Evolutionary conservation across 2,888 invertebrate genomes (phyloP).

Genomic region (Agriotes lineatus): DNA sequence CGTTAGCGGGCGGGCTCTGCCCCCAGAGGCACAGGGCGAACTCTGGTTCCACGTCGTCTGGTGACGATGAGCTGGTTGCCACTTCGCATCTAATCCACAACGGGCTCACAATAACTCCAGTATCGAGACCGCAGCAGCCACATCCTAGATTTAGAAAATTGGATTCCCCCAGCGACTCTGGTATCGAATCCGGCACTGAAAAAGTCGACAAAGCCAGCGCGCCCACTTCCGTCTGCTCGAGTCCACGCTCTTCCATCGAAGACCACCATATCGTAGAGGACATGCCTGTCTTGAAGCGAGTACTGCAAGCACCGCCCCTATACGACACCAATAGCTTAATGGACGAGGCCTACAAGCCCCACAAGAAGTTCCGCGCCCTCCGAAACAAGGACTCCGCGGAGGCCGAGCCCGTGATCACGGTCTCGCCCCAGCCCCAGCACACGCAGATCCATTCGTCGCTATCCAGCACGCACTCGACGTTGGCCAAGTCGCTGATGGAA

Average conservation of each 20-base stretch:
- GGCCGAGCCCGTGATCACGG: constrained; percentile 74
- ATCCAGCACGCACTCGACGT: constrained; percentile 89
- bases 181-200: constrained; percentile 93
- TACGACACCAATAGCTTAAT: constrained; percentile 91
- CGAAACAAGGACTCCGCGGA: constrained; percentile 83
- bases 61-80: constrained; percentile 83
- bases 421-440: constrained; percentile 62
- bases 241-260: constrained; percentile 75
- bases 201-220: constrained; percentile 80
- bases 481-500: constrained; percentile 91
- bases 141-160: constrained; percentile 80
- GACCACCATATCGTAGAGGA: constrained; percentile 85
- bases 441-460: constrained; percentile 71
- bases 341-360: constrained; percentile 96
- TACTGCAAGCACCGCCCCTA: constrained; percentile 91
- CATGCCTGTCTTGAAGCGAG: constrained; percentile 94
- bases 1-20: constrained; percentile 79
- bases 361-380: constrained; percentile 93
- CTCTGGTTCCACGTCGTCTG: constrained; percentile 79
- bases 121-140: constrained; percentile 64
- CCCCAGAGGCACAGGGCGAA: constrained; percentile 82
- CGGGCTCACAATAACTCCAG: constrained; percentile 80
- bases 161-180: constrained; percentile 93
- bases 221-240: constrained; percentile 85
- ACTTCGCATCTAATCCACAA: constrained; percentile 80